Conservation (phyloP, 2,797 vertebrate genomes). For the Coranthus polyacanthus region DNA sequence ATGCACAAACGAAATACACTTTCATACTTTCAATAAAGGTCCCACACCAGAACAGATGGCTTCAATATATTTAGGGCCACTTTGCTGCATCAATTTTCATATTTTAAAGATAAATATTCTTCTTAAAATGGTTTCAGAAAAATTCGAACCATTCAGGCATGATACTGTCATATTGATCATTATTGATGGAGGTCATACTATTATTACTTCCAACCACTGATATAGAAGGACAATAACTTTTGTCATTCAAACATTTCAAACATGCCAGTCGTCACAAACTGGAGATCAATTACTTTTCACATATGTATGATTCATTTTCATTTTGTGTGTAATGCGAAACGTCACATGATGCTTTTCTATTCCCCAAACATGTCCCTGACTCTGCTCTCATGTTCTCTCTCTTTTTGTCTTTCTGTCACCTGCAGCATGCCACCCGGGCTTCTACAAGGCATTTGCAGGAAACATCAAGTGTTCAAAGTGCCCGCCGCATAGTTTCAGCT, state of each 20-base stretch:
- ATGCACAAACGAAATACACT: conserved; percentile 16
- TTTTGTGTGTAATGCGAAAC: no score
- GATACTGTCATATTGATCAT: no score
- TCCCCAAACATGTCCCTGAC: not conserved
- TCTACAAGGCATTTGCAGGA: conserved; percentile 96
- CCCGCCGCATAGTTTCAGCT: conserved; percentile 93
- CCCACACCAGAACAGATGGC: conserved; percentile 36
- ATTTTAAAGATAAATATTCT: conserved; percentile 18
- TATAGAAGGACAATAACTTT: no score
- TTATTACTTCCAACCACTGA: no score
- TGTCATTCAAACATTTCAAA: no score
- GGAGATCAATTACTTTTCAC: no score
- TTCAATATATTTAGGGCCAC: conserved; percentile 25
- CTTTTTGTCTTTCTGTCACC: conserved; percentile 57
- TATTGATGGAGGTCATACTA: no score
- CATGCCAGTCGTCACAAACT: no score
- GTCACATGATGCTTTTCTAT: no score
- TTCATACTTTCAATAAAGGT: conserved; percentile 10
- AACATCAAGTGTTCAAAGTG: conserved; percentile 96
- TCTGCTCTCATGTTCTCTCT: conserved; percentile 5
- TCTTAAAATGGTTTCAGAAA: no score
- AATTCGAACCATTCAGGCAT: no score
- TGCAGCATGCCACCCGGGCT: conserved; percentile 93
- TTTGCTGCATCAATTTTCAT: conserved; percentile 33
- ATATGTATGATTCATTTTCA: no score